These are phyloP conservation scores for Sorex araneus DNA, from an alignment of 2,113 vertebrate genomes.

Conservation along the genomic window DNA sequence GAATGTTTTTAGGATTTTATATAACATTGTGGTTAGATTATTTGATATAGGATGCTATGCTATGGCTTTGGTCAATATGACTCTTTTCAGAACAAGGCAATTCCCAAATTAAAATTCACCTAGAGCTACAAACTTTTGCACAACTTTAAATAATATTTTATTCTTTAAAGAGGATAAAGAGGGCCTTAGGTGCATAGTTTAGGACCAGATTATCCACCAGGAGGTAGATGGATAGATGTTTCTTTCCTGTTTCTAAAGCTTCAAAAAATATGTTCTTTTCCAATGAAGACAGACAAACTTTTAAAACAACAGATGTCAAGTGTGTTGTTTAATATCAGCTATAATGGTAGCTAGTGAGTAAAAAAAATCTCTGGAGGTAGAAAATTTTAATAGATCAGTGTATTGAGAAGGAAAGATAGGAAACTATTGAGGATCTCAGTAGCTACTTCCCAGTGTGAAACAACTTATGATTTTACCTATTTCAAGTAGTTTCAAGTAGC, in stretches of 20 bases:
- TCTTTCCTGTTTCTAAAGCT: background rate
- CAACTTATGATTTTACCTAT: background rate
- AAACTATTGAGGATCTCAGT: background rate
- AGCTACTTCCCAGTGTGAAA: background rate
- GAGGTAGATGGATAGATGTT: background rate
- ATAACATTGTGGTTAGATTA: background rate
- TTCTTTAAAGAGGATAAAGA: background rate
- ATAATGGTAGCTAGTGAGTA: background rate
- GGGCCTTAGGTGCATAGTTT: background rate
- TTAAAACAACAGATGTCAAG: background rate
- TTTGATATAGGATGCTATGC: background rate
- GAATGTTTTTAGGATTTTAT: background rate
- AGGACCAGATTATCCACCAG: background rate
- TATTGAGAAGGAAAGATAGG: background rate
- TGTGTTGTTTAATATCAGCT: background rate
- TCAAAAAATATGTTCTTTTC: slow-evolving; percentile 24
- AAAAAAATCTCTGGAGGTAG: background rate
- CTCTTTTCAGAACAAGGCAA: background rate
- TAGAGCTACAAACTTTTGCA: background rate
- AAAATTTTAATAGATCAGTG: background rate
- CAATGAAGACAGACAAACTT: background rate
- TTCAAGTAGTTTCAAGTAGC: background rate
- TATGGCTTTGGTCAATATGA: background rate
- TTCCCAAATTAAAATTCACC: background rate
- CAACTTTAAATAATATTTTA: background rate